Percentiles rank a stretch among this genome's conserved stretches.
Conservation (phyloP, 2,888 invertebrate species). For the Pachycephus smyrnensis region DNA sequence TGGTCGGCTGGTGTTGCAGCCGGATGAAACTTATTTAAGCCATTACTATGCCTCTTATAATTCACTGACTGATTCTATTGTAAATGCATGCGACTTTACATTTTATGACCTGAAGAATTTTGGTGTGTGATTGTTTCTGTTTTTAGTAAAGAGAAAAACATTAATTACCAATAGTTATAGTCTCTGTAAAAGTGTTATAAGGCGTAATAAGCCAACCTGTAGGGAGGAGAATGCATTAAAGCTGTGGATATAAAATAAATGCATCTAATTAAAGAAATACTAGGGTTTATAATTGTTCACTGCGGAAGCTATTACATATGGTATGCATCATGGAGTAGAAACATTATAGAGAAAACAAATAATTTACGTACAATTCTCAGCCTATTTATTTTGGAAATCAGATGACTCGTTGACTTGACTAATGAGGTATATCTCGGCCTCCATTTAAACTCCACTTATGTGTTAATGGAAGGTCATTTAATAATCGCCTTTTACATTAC, state of each 20-base stretch:
- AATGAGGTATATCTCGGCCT: background rate
- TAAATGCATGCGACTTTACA: background rate
- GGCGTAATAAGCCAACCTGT: slow-evolving; percentile 24
- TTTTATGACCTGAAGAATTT: background rate
- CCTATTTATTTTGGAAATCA: background rate
- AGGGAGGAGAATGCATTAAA: slow-evolving; percentile 15
- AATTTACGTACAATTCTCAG: background rate
- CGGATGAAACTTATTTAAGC: slow-evolving; percentile 3
- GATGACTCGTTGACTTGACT: background rate
- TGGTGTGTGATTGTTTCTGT: background rate
- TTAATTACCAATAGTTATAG: slow-evolving; percentile 33
- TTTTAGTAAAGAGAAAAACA: slow-evolving; percentile 18
- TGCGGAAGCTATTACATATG: background rate
- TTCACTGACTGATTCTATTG: background rate
- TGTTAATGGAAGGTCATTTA: too few relatives aligned
- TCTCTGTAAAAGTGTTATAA: slow-evolving; percentile 37
- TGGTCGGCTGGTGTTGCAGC: background rate
- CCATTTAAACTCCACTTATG: background rate
- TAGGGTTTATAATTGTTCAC: background rate
- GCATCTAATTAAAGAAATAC: background rate
- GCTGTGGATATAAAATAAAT: background rate
- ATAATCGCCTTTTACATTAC: background rate
- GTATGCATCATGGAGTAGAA: background rate
- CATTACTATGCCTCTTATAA: background rate
- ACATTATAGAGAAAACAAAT: background rate